Conservation (phyloP, 2,113 vertebrate species). For the Noctilio leporinus region DNA sequence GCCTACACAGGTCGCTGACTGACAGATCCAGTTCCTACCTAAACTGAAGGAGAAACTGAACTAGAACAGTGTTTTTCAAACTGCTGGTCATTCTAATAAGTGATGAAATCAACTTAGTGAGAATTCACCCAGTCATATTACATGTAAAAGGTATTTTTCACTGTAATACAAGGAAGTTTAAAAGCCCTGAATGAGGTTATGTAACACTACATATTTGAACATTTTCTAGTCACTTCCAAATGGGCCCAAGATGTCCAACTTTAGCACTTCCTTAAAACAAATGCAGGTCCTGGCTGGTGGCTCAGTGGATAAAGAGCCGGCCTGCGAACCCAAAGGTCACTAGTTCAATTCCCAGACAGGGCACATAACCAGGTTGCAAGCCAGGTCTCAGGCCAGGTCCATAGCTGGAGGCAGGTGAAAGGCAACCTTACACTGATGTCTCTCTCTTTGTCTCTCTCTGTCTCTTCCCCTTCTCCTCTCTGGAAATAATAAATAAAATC, state of each 20-base stretch:
- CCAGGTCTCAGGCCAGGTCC: too few species aligned
- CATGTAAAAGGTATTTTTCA: conserved; percentile 8
- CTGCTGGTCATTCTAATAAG: not conserved
- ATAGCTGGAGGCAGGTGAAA: too few species aligned
- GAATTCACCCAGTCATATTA: not conserved
- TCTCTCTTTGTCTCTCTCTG: too few species aligned
- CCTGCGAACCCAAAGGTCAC: too few species aligned
- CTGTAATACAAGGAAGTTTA: not conserved
- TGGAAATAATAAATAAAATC: too few species aligned
- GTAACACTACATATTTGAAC: not conserved
- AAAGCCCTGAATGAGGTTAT: not conserved
- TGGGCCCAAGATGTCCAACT: not conserved
- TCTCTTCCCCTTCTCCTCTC: too few species aligned
- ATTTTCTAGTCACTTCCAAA: conserved; percentile 22
- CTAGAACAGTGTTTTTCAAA: not conserved
- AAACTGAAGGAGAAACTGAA: not conserved
- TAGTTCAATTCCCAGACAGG: too few species aligned
- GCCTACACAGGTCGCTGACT: not conserved
- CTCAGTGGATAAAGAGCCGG: too few species aligned
- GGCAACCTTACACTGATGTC: too few species aligned
- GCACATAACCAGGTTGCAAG: too few species aligned
- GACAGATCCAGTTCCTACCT: not conserved
- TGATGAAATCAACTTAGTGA: not conserved
- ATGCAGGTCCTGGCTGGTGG: too few species aligned
- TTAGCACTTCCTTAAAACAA: conserved; percentile 26